A percentile compares a stretch with the other conserved stretches of the same genome.
phyloP scores from a whole-genome alignment of 2,797 vertebrate genomes.

The Decapterus maruadsi region DNA sequence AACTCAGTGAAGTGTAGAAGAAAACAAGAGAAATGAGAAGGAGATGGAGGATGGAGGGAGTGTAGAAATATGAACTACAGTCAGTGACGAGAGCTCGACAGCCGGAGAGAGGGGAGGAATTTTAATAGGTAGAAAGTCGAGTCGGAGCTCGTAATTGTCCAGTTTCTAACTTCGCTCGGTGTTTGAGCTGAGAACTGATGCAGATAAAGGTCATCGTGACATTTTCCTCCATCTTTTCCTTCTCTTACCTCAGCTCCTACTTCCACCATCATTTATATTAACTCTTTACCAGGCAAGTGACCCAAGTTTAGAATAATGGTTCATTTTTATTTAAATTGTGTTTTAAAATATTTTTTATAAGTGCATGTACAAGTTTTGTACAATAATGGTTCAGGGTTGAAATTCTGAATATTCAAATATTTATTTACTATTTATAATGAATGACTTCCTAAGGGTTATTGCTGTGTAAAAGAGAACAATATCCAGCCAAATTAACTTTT shows the following conservation, averaged over 20 bases:
- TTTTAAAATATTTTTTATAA: too few relatives aligned
- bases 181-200: not conserved
- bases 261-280: not conserved
- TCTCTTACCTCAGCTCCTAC: not conserved
- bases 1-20: constrained; percentile 43
- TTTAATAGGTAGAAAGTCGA: not conserved
- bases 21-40: not conserved
- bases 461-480: not conserved
- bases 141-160: not conserved
- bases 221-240: not conserved
- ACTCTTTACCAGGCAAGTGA: too few relatives aligned
- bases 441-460: too few relatives aligned
- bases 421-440: too few relatives aligned
- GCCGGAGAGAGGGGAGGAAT: not conserved
- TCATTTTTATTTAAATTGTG: too few relatives aligned
- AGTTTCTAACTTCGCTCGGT: not conserved
- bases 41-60: not conserved
- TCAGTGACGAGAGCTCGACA: not conserved
- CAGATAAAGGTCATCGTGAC: not conserved
- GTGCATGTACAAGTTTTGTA: too few relatives aligned
- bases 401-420: too few relatives aligned
- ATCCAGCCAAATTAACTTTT: not conserved
- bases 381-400: too few relatives aligned
- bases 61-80: not conserved
- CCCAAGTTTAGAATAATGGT: too few relatives aligned